A percentile compares a stretch with the other conserved stretches of the same genome.
phyloP scores from a whole-genome alignment of 2,113 vertebrate genomes.

The Phylloscopus whistleri region DNA sequence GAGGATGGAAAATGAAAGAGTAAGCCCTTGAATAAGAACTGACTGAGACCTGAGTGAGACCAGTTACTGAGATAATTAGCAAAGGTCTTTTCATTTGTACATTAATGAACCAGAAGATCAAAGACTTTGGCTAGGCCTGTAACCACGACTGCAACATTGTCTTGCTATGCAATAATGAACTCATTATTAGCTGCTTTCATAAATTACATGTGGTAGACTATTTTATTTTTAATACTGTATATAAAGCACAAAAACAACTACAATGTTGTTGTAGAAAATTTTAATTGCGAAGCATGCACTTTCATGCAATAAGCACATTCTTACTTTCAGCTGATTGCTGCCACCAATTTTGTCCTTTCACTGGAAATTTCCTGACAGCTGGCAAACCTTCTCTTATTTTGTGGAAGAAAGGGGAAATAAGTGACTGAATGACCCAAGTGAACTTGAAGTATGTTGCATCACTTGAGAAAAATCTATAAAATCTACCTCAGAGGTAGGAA shows the following conservation, averaged over 20 bases:
- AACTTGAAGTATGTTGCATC: neutral
- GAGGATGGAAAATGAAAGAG: slow-evolving; percentile 54
- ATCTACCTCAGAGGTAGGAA: neutral
- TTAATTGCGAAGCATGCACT: slow-evolving; percentile 13
- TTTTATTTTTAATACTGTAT: slow-evolving; percentile 53
- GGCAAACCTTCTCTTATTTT: neutral
- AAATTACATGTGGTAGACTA: slow-evolving; percentile 48
- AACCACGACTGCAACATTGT: slow-evolving; percentile 36
- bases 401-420: neutral
- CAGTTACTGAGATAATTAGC: slow-evolving; percentile 63
- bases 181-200: slow-evolving; percentile 58
- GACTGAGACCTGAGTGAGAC: slow-evolving; percentile 56
- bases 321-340: neutral
- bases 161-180: slow-evolving; percentile 57
- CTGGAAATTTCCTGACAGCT: slow-evolving; percentile 27
- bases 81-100: slow-evolving; percentile 46
- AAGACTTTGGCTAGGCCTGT: slow-evolving; percentile 42
- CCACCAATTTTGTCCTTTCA: neutral
- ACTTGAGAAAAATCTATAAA: neutral
- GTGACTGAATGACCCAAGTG: neutral
- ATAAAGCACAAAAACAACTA: slow-evolving; percentile 31
- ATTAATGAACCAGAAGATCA: slow-evolving; percentile 65
- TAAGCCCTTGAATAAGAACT: slow-evolving; percentile 57
- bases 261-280: slow-evolving; percentile 21
- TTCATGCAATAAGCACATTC: neutral